Conservation (phyloP, 2,888 invertebrate species). For the Ceramica pisi region DNA sequence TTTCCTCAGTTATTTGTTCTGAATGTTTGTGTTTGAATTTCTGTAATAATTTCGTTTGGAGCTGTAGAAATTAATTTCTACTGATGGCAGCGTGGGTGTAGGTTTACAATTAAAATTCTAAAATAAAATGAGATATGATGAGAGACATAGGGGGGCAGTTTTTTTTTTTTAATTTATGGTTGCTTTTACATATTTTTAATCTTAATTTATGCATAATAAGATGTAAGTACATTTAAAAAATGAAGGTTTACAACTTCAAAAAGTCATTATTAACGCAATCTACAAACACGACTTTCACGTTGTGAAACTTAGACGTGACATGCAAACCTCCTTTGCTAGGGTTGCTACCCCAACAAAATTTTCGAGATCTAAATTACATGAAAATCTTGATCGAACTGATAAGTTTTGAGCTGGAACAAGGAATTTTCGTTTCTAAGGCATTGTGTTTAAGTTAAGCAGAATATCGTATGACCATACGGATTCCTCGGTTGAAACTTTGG, state of each 20-base stretch:
- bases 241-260: neutral
- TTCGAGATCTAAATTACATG: constrained; percentile 4
- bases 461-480: neutral
- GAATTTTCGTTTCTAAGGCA: constrained; percentile 5
- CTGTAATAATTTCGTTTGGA: constrained; percentile 3
- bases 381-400: constrained; percentile 17
- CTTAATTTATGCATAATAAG: no score
- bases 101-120: neutral
- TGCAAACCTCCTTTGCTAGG: neutral
- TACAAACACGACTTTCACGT: neutral
- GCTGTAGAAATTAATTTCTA: neutral
- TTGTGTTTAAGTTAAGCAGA: constrained; percentile 9
- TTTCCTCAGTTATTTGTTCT: neutral
- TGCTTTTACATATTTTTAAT: no score
- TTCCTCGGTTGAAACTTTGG: neutral
- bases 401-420: neutral
- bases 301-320: neutral
- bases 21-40: constrained; percentile 2
- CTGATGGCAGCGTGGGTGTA: neutral
- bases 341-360: neutral
- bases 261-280: neutral
- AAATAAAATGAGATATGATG: no score
- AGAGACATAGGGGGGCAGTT: neutral
- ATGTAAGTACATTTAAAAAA: no score
- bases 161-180: no score